phyloP scores from a whole-genome alignment of 1,140 invertebrate species.

The Drosophila melanica region DNA sequence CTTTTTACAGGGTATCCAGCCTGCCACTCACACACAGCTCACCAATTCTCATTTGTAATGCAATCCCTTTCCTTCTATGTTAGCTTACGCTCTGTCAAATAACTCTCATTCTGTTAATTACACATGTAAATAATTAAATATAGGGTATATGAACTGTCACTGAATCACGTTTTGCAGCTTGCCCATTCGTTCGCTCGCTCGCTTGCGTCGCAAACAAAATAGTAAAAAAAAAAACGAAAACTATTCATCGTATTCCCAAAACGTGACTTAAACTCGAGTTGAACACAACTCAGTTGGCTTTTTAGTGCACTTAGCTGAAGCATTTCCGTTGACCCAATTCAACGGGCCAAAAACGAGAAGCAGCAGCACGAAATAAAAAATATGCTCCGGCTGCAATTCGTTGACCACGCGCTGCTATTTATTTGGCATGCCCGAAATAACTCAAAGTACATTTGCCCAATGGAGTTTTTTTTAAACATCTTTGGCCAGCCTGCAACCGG shows the following conservation, averaged over 20 bases:
- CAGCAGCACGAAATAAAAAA: not conserved
- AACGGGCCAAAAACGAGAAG: not conserved
- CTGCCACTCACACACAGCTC: too few species aligned
- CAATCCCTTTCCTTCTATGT: too few species aligned
- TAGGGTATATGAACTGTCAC: not conserved
- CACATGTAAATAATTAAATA: too few species aligned
- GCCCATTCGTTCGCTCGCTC: not conserved
- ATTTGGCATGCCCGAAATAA: conserved; percentile 41
- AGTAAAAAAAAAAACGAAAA: not conserved
- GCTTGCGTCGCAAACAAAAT: not conserved
- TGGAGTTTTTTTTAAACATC: conserved; percentile 22
- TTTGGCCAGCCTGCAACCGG: conserved; percentile 11
- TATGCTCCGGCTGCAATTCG: conserved; percentile 16
- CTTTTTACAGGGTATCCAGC: too few species aligned
- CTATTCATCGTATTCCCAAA: not conserved
- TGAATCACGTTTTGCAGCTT: not conserved
- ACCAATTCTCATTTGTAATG: too few species aligned
- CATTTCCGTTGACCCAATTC: conserved; percentile 37
- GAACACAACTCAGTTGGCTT: conserved; percentile 11
- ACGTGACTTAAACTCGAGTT: conserved; percentile 29
- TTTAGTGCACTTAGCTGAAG: conserved; percentile 37
- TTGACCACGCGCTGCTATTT: conserved; percentile 37
- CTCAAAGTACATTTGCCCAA: conserved; percentile 31
- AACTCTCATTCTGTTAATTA: too few species aligned
- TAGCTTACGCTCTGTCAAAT: too few species aligned